A percentile compares a stretch with the other conserved stretches of the same genome.
These are phyloP conservation scores for Athalia rosae DNA, from an alignment of 2,888 invertebrate genomes.

Conservation along the genomic window DNA sequence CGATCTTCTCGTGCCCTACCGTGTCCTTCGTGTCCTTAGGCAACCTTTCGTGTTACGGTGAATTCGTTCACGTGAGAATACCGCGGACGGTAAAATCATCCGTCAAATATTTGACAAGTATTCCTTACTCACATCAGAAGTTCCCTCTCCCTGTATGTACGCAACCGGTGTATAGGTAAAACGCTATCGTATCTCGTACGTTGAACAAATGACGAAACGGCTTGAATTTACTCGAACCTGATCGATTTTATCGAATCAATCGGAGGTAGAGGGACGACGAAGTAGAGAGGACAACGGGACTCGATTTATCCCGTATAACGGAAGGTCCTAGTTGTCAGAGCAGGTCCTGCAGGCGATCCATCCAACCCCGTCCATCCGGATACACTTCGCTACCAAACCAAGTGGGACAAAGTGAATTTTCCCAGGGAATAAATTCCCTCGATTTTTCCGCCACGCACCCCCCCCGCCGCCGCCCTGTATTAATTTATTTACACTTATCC, in stretches of 20 bases:
- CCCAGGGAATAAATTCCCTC: no score
- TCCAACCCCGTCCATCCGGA: no score
- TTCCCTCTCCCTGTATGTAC: not conserved
- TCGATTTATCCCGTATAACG: constrained; percentile 21
- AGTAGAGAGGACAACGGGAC: not conserved
- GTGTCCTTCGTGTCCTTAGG: constrained; percentile 28
- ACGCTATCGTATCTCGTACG: not conserved
- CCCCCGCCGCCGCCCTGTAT: no score
- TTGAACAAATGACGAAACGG: not conserved
- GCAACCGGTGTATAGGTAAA: not conserved
- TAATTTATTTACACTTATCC: no score
- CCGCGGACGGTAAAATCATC: not conserved
- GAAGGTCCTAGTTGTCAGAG: not conserved
- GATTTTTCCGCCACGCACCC: no score
- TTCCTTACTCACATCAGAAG: not conserved
- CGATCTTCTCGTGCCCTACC: constrained; percentile 19
- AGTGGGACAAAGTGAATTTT: no score
- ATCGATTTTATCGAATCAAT: constrained; percentile 31
- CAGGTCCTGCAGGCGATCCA: no score
- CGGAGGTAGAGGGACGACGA: not conserved
- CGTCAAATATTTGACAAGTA: constrained; percentile 19
- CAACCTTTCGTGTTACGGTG: constrained; percentile 24
- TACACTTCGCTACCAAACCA: no score
- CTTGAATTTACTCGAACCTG: not conserved
- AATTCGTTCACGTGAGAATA: not conserved